Percentiles rank a stretch among this genome's conserved stretches.
Evolutionary conservation across 35 echinoderm and acorn worm species (phyloP).

Genomic region (Apostichopus parvimensis): DNA sequence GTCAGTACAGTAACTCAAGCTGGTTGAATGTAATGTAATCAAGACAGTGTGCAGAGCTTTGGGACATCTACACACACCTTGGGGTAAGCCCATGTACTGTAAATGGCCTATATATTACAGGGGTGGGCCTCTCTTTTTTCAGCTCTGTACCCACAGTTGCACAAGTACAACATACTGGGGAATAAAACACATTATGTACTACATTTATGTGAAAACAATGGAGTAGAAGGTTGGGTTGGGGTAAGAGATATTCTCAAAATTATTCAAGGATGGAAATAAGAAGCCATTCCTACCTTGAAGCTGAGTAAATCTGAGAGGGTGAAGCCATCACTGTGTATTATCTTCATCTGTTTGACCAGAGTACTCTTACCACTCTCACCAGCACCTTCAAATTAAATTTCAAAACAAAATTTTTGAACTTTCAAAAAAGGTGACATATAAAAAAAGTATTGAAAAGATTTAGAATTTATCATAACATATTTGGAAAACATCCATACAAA

Average conservation of each 20-base stretch:
- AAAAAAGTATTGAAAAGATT: not conserved
- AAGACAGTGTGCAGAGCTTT: too few species aligned
- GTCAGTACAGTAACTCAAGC: too few species aligned
- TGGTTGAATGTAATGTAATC: too few species aligned
- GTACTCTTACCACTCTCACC: conserved; percentile 99
- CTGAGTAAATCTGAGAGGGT: conserved; percentile 82
- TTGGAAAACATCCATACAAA: too few species aligned
- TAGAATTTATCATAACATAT: too few species aligned
- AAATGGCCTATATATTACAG: too few species aligned
- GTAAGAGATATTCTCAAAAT: not conserved
- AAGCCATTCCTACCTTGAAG: conserved; percentile 75
- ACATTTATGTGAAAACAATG: not conserved
- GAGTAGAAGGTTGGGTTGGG: too few species aligned
- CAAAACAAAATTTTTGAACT: not conserved
- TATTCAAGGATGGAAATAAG: not conserved
- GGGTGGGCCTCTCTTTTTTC: too few species aligned
- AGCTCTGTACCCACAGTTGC: too few species aligned
- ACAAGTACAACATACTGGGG: too few species aligned
- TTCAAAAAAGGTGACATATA: not conserved
- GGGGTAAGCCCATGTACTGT: too few species aligned
- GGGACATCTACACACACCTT: too few species aligned
- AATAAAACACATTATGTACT: not conserved
- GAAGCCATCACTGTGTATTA: conserved; percentile 97
- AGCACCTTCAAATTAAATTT: conserved; percentile 76
- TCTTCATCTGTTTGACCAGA: conserved; percentile 99